Conservation (phyloP, 2,113 vertebrate genomes). For the Serilophus lunatus region DNA sequence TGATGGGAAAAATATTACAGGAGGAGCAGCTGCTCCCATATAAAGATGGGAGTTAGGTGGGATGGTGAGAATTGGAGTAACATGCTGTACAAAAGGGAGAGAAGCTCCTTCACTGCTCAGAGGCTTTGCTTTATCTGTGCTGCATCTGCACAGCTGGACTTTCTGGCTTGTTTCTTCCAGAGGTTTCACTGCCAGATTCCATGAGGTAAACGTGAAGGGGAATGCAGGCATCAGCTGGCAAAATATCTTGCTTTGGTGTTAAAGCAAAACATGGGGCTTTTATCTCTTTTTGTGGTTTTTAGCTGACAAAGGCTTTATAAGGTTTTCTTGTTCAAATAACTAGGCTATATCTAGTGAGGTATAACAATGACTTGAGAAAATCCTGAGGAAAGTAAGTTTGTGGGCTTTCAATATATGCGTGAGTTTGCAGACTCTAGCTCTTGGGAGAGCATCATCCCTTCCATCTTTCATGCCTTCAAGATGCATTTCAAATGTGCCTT, state of each 20-base stretch:
- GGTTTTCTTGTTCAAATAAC: conserved; percentile 24
- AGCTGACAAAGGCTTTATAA: neutral
- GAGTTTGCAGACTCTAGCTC: neutral
- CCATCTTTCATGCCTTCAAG: neutral
- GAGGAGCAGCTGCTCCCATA: neutral
- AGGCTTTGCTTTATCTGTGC: neutral
- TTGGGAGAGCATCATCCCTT: neutral
- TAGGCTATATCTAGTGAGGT: neutral
- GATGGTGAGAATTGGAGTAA: neutral
- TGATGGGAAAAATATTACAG: neutral
- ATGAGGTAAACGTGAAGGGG: neutral
- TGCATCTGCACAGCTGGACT: neutral
- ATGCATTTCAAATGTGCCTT: neutral
- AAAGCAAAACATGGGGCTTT: neutral
- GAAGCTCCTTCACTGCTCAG: neutral
- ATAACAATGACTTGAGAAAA: neutral
- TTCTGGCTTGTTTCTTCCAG: neutral
- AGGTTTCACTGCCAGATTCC: neutral
- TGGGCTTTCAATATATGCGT: neutral
- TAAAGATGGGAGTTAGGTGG: neutral
- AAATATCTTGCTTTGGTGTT: neutral
- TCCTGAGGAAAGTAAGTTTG: conserved; percentile 1
- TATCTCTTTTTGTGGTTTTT: neutral
- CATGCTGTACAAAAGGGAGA: neutral
- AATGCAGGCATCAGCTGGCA: neutral